Conservation (phyloP, 2,113 vertebrate species). For the Heterotilapia buettikoferi region DNA sequence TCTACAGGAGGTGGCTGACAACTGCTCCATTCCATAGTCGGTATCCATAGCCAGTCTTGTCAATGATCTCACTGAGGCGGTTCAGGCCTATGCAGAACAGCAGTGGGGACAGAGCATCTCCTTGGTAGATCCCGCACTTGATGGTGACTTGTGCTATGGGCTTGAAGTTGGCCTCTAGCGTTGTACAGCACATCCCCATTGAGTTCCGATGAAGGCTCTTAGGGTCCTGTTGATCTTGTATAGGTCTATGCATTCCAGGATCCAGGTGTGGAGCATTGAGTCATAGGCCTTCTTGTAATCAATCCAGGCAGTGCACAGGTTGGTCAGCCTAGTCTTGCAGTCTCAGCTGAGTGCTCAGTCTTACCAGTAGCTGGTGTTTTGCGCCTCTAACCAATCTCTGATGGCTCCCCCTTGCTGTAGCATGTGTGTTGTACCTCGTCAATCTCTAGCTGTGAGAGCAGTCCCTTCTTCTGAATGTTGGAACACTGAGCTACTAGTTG, state of each 20-base stretch:
- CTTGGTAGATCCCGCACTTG: not conserved
- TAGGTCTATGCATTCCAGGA: not conserved
- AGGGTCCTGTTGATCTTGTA: not conserved
- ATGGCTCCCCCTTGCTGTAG: not conserved
- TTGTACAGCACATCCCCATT: not conserved
- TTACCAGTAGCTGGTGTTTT: not conserved
- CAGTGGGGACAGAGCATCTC: not conserved
- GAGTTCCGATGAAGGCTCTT: not conserved
- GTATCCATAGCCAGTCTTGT: accelerated
- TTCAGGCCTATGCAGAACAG: not conserved
- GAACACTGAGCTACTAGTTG: not conserved
- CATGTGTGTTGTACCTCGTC: not conserved
- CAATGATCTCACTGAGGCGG: accelerated
- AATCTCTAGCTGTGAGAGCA: not conserved
- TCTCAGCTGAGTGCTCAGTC: not conserved
- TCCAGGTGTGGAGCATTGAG: not conserved
- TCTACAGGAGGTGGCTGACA: not conserved
- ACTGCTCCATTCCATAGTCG: accelerated
- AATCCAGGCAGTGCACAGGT: not conserved
- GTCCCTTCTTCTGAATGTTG: not conserved
- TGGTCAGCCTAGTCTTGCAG: not conserved
- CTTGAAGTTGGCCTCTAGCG: not conserved
- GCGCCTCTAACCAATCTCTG: not conserved
- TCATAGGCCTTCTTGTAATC: not conserved
- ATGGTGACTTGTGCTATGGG: not conserved